Evolutionary conservation across 2,888 invertebrate genomes (phyloP), one percentile per base, ranked within the genome.

Genomic region (Cephus sareptanus): DNA sequence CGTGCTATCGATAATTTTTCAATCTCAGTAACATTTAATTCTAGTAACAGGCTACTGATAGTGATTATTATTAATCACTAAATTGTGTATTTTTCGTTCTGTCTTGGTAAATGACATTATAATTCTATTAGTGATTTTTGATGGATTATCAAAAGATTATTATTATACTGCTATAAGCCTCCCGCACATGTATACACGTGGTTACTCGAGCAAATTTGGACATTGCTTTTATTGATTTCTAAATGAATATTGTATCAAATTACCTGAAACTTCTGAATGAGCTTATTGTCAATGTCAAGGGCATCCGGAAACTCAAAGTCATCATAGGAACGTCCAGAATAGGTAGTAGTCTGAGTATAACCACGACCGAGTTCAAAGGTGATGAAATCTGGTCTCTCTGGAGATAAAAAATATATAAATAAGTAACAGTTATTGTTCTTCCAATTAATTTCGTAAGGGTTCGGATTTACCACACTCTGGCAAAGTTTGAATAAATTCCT

Each of bases 231-330:
- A 23, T 56, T 23, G 2, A 75, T n/a, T 68, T 56, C 11, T n/a
- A 75, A 35, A n/a, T 4, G 15, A 35, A 35, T 23, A 31, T 13
- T 12, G 35, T 30, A 13, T 2, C 23, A 11, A 56, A 40, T 77
- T 83, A 86, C 85, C 83, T 83, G 34, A 31, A 86, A 85, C 75
- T 85, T 86, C n/a, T 83, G 40, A n/a, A 83, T 34, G n/a, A 81
- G 76, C 3, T 79, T 69, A 3, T 80, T 76, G 34, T 82, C 76
- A 40, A 86, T 82, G 77, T 79, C 79, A 11, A 86, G 74, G 34
- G 81, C 79, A 12, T 82, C 83, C 4, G 86, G 86, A 75, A 85
- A 85, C 1, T 78, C 78, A 78, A 82, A 81, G 37, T 81, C 80
- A 9, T 71, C 69, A 40, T 34, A 33, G 1, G 11, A 73, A 33